Percentiles rank a stretch among this genome's conserved stretches.
Evolutionary conservation across 2,888 invertebrate species (phyloP).

Genomic region (Oscheius sp.): DNA sequence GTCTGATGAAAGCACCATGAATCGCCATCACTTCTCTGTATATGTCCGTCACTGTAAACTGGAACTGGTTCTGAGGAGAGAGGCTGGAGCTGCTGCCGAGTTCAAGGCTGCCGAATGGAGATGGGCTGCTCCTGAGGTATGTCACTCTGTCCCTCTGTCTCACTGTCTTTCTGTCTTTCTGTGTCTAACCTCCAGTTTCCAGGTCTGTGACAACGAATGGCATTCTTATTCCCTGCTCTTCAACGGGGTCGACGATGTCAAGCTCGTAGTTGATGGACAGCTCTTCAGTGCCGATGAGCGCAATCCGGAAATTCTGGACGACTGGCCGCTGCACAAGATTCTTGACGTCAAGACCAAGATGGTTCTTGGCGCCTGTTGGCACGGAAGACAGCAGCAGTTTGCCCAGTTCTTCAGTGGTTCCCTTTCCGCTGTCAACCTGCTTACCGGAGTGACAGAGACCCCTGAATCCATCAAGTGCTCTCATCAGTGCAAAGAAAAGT

Average conservation of each 20-base stretch:
- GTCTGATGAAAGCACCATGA: constrained; percentile 98
- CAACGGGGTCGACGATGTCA: constrained; percentile 83
- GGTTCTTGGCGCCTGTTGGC: constrained; percentile 97
- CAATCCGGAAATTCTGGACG: constrained; percentile 96
- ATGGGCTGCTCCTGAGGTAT: constrained; percentile 87
- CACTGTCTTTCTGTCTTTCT: neutral
- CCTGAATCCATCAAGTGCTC: constrained; percentile 83
- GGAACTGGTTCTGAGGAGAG: constrained; percentile 88
- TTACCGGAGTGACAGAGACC: constrained; percentile 78
- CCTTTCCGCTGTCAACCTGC: constrained; percentile 86
- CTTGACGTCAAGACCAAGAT: constrained; percentile 87
- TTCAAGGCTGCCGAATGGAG: constrained; percentile 96
- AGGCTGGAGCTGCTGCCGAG: constrained; percentile 77
- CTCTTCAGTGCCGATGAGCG: constrained; percentile 78
- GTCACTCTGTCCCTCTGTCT: constrained; percentile 51
- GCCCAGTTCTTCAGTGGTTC: constrained; percentile 91
- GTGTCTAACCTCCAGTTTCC: neutral
- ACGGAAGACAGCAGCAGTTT: constrained; percentile 83
- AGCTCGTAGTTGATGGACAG: constrained; percentile 67
- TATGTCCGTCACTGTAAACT: constrained; percentile 96
- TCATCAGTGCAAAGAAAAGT: constrained; percentile 80
- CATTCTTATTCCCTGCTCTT: constrained; percentile 96
- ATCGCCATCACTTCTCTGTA: constrained; percentile 96
- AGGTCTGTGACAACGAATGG: constrained; percentile 95
- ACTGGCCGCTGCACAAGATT: constrained; percentile 97